Evolutionary conservation across 2,888 invertebrate species (phyloP), one percentile per base, ranked within the genome.

Genomic region (Hedya salicella): DNA sequence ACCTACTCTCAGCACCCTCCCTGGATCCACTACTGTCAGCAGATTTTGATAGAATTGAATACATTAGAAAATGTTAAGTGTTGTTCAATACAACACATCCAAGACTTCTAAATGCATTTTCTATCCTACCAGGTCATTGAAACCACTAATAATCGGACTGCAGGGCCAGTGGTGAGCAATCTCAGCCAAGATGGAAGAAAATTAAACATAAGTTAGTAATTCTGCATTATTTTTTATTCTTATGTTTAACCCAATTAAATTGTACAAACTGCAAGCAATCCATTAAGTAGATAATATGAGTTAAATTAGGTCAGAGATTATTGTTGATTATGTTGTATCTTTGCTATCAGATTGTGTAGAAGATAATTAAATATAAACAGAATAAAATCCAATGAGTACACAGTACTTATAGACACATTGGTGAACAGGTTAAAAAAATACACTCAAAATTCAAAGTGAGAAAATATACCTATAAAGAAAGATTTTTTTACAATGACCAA

Each of bases 271-370:
- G 13, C 25, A 39, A 54, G 54, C 19, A 39, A 46, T 40, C 0
- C 13, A 63, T 63, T 46, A 48, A 9, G 25, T 56, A 50, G 44
- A 62, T 54, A 46, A 39, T 13, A 48, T 32, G n/a, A 1, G 17
- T 39, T 39, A 16, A 63, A 54, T 25, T 62, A 25, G 62, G 62
- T 46, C 39, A 62, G 14, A 54, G 62, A 62, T 62, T 54, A 54
- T 25, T 25, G 6, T 49, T 19, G 46, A 49, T 49, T 32, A 9
- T 30, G 14, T 42, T 25, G 1, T 56, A 16, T 42, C 30, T 39
- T 39, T 13, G 8, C 21, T 54, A 54, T 39, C 9, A 16, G 8
- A 21, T 6, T 30, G n/a, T 8, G 11, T 9, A 36, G 30, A 36
- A 52, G 11, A 39, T 36, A 14, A 30, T 30, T n/a, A 2, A n/a